Evolutionary conservation across 2,888 invertebrate genomes (phyloP), one percentile per base, ranked within the genome.

Genomic region (Capitulum mitella): DNA sequence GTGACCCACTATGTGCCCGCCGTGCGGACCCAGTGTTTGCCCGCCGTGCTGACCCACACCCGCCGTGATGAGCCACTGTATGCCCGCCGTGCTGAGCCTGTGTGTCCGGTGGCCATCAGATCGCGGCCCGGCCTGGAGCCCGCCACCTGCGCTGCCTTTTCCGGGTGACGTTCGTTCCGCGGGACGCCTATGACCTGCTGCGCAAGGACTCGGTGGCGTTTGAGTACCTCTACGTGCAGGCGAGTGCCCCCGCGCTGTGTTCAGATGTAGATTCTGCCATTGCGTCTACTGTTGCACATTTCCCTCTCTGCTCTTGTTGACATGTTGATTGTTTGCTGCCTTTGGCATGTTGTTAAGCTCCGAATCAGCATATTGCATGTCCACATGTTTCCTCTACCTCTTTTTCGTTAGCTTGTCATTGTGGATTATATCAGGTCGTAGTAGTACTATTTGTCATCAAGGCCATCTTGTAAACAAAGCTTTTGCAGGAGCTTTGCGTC

Each of bases 141-240:
- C 93, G 95, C 85, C 94, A 95, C 86, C 89, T 94, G 84, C 90
- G 94, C 0, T 96, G 95, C 84, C 89, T 96, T 58, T 95, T 95
- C 87, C 91, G 96, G 77, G 91, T 95, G 77, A 92, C 93, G 19
- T 96, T 95, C 87, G 93, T 95, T 83, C 96, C 96, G 8, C 89
- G 90, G 34, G 94, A 96, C 78, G 92, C 95, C 0, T 93, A 93
- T 6, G 92, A 92, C 79, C 87, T 96, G 78, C 92, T 95, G 0
- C 92, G 93, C 85, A 89, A 90, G 82, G 96, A 96, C 87, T 89
- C 93, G 26, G 91, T 92, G 34, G 93, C 95, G 0, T 89, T 97
- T 83, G 95, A 97, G 86, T 96, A 95, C 86, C 89, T 95, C 54
- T 95, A 93, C 87, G 89, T 91, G 85, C 95, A 95, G 87, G 89